Evolutionary conservation across 2,888 invertebrate species (phyloP).

Genomic region (Noctuana brunneofusca): DNA sequence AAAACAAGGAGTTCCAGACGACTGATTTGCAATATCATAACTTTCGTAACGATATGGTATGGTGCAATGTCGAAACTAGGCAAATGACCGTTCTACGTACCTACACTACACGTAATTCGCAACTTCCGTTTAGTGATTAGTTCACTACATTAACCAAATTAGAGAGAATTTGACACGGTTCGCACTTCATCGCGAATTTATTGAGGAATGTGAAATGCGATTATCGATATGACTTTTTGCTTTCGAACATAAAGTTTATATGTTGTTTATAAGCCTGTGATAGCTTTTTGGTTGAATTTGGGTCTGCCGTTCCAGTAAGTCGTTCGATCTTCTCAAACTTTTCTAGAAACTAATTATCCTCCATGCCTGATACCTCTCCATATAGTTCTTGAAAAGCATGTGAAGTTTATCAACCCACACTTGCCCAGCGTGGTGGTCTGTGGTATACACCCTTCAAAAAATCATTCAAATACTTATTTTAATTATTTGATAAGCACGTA

Average conservation of each 20-base stretch:
- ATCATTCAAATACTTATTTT: too few species aligned
- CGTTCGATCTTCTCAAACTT: too few species aligned
- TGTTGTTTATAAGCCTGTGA: too few species aligned
- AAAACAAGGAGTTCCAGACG: constrained; percentile 3
- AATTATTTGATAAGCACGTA: too few species aligned
- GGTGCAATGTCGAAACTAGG: constrained; percentile 44
- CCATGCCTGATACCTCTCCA: too few species aligned
- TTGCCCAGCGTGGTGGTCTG: too few species aligned
- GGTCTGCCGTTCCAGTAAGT: too few species aligned
- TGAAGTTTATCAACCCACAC: too few species aligned
- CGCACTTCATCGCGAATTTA: constrained; percentile 5
- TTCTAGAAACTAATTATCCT: too few species aligned
- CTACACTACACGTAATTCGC: constrained; percentile 21
- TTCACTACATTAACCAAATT: constrained; percentile 23
- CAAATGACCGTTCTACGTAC: constrained; percentile 43
- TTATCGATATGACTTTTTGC: neutral
- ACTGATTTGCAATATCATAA: constrained; percentile 55
- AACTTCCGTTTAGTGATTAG: constrained; percentile 29
- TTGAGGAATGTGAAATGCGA: constrained; percentile 16
- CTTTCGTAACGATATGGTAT: constrained; percentile 50
- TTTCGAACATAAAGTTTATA: neutral
- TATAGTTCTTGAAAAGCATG: too few species aligned
- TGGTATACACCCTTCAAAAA: too few species aligned
- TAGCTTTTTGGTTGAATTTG: too few species aligned
- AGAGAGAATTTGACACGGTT: constrained; percentile 19